Base-by-base conservation (phyloP, 2,113 vertebrate species). In the Tenrec ecaudatus region DNA sequence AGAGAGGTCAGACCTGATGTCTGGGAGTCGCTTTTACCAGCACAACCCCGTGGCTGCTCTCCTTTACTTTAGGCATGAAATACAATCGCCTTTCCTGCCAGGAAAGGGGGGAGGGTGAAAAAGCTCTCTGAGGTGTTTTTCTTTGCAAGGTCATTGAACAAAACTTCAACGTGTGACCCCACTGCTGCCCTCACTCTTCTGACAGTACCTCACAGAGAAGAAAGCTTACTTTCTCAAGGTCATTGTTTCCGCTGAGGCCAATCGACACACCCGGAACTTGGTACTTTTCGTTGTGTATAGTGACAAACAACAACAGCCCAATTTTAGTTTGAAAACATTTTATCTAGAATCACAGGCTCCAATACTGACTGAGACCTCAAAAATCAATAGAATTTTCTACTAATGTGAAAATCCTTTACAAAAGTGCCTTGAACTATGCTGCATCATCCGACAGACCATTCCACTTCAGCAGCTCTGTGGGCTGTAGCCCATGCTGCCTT, bases 361-460 rank as follows among this genome's bases (percentile, higher is more conserved):
- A 86, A 89, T 22, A 36, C 27, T 80, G 22, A 93, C 64, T 38
- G 36, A 93, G 53, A 47, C 17, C 6, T 95, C 36, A 33, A 43
- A 43, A 64, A 80, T 10, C 71, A 93, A 77, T 68, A 62, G 77
- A 19, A 29, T 78, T 40, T 95, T 86, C 88, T n/a, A 76, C 23
- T 82, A 85, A 71, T 29, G 17, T 2, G 20, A 23, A 62, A 93
- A 64, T 27, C 43, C 25, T 93, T 78, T 82, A 60, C 8, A 80
- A 71, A 3, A 90, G 82, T 38, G 58, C 64, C 29, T 84, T 90
- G 19, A 38, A 89, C 76, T 23, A 82, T n/a, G 87, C 23, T 85
- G 77, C 79, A 25, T 95, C 43, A 84, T 80, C 53, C 66, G 73
- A 86, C 71, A 80, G 69, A 23, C n/a, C 86, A 66, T 76, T 40